Evolutionary conservation across 2,888 invertebrate species (phyloP).

Genomic region (Pocota personata): DNA sequence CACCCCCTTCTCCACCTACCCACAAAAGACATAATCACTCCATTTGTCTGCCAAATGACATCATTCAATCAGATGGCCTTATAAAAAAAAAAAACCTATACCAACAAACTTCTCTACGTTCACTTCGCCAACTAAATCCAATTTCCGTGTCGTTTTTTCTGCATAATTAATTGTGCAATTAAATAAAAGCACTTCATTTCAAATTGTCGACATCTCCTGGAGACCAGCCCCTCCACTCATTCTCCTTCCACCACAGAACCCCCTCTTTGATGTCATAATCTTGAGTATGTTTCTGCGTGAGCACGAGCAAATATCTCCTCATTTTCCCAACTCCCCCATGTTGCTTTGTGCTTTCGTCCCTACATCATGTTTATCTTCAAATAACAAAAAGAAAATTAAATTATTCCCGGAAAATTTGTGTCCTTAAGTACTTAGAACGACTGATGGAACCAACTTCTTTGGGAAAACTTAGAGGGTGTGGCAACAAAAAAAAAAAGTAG

Average conservation of each 20-base stretch:
- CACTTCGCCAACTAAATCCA: constrained; percentile 46
- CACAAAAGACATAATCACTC: constrained; percentile 48
- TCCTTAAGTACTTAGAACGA: constrained; percentile 55
- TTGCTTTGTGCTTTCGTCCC: constrained; percentile 5
- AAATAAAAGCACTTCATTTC: constrained; percentile 66
- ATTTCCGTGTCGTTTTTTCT: constrained; percentile 58
- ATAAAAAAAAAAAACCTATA: not conserved
- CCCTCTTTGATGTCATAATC: constrained; percentile 52
- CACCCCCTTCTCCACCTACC: not conserved
- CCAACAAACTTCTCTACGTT: constrained; percentile 13
- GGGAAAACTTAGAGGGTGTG: constrained; percentile 26
- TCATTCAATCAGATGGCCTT: constrained; percentile 46
- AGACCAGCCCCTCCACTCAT: not conserved
- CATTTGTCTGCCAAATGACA: constrained; percentile 61
- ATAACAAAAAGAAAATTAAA: constrained; percentile 64
- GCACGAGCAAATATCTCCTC: constrained; percentile 8
- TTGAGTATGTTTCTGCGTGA: constrained; percentile 22
- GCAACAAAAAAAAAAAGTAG: not conserved
- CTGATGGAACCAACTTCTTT: constrained; percentile 43
- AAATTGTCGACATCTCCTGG: constrained; percentile 46
- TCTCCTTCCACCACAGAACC: not conserved
- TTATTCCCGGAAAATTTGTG: constrained; percentile 45
- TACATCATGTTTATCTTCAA: constrained; percentile 54
- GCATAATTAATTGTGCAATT: constrained; percentile 69
- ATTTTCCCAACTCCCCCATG: not conserved